Evolutionary conservation across 2,888 invertebrate species (phyloP), one percentile per base, ranked within the genome.

Genomic region (Fabriciana adippe): DNA sequence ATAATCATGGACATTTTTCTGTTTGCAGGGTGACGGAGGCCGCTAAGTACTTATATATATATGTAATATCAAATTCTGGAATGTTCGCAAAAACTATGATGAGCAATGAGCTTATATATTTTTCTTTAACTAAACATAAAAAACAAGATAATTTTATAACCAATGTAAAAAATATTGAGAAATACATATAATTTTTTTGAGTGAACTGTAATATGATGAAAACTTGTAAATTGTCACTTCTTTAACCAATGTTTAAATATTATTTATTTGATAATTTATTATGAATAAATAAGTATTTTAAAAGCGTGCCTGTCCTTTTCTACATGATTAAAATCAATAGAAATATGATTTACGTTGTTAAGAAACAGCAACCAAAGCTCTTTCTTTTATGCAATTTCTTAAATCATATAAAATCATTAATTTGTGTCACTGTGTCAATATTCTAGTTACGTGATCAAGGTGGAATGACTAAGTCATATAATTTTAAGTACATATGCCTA

Each of bases 391-490:
- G 4, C 18, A 26, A 21, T 45, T 57, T 53, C 13, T 56, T 35
- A 6, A 48, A 4, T 59, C 47, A 26, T 26, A 48, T 11, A 48
- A 11, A 48, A 59, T 18, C 4, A 15, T 47, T 21, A 18, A 21
- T 47, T 47, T 57, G 26, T n/a, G n/a, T 13, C 15, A 59, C 15
- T 48, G 13, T 59, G 48, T 13, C n/a, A 48, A 48, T 26, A 31
- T 35, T n/a, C 47, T 59, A 59, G 59, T 11, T 48, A 26, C 26
- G 26, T 48, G 8, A 41, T 41, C 35, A 48, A 59, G 48, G 26
- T 59, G 59, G 48, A 59, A 31, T 48, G 59, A 47, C 59, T 59
- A 59, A 59, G 59, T 59, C 59, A 59, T 48, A 48, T 59, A 56
- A 48, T 59, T 59, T 59, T 48, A 59, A 31, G 59, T 48, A 48